Evolutionary conservation across 2,113 vertebrate species (phyloP).

Genomic region (Pteruthius melanotis): DNA sequence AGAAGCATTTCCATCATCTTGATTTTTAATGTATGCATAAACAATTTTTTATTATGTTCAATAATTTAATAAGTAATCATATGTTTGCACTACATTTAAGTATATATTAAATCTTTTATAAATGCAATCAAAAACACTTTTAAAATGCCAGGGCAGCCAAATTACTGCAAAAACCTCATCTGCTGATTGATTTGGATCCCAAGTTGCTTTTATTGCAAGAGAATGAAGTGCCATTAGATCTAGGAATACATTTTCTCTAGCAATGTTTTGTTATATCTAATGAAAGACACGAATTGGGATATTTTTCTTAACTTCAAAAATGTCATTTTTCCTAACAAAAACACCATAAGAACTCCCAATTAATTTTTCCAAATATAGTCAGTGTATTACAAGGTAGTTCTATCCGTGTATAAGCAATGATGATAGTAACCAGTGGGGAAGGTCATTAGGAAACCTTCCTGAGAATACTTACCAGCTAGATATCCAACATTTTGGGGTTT

Average conservation of each 20-base stretch:
- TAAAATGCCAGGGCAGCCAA: constrained; percentile 7
- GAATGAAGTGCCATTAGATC: constrained; percentile 51
- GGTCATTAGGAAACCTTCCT: constrained; percentile 67
- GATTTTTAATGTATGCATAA: neutral
- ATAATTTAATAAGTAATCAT: neutral
- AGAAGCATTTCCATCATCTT: constrained; percentile 5
- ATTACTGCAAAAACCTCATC: constrained; percentile 27
- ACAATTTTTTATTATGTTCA: neutral
- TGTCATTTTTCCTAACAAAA: constrained; percentile 76
- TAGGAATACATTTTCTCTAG: constrained; percentile 61
- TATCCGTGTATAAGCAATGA: constrained; percentile 57
- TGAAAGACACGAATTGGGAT: constrained; percentile 68
- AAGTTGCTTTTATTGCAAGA: constrained; percentile 38
- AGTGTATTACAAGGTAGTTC: constrained; percentile 48
- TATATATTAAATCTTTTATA: constrained; percentile 24
- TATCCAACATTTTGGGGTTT: constrained; percentile 52
- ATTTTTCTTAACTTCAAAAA: constrained; percentile 73
- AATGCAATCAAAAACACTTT: constrained; percentile 5
- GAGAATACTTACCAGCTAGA: constrained; percentile 67
- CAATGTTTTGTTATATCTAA: constrained; percentile 70
- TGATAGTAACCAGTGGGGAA: constrained; percentile 62
- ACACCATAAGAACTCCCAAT: constrained; percentile 75
- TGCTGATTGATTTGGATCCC: constrained; percentile 46
- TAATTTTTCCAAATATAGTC: constrained; percentile 79
- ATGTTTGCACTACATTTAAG: neutral